Conservation (phyloP, 2,797 vertebrate genomes). For the Parauchenoglanis punctatus region DNA sequence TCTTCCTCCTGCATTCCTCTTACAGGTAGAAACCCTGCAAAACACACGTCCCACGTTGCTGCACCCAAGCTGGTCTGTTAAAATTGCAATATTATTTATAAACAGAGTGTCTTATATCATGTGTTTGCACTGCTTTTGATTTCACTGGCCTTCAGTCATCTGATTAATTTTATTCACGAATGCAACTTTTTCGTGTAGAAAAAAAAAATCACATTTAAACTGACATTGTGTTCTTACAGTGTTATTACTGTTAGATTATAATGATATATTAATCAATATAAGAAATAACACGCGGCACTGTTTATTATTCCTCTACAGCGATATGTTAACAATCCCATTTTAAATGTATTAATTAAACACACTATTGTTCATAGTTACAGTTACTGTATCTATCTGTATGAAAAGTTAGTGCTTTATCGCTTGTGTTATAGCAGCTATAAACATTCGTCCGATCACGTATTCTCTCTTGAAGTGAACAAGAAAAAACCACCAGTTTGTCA, state of each 20-base stretch:
- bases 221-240: background rate
- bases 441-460: background rate
- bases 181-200: background rate
- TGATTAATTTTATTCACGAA: too few species aligned
- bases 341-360: background rate
- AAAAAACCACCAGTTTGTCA: background rate
- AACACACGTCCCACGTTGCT: background rate
- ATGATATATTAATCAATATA: background rate
- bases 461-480: background rate
- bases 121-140: background rate
- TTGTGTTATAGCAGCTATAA: background rate
- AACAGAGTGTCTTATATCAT: background rate
- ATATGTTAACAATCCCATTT: background rate
- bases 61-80: background rate
- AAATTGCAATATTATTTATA: background rate
- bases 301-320: background rate
- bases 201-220: background rate
- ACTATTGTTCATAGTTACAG: background rate
- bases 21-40: slow-evolving; percentile 49
- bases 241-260: background rate
- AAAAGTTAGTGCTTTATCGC: background rate
- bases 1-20: slow-evolving; percentile 17
- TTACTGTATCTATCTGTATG: background rate
- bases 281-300: background rate
- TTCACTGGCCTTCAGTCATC: background rate